phyloP scores from a whole-genome alignment of 2,797 vertebrate genomes.

The Coregonus sp. region DNA sequence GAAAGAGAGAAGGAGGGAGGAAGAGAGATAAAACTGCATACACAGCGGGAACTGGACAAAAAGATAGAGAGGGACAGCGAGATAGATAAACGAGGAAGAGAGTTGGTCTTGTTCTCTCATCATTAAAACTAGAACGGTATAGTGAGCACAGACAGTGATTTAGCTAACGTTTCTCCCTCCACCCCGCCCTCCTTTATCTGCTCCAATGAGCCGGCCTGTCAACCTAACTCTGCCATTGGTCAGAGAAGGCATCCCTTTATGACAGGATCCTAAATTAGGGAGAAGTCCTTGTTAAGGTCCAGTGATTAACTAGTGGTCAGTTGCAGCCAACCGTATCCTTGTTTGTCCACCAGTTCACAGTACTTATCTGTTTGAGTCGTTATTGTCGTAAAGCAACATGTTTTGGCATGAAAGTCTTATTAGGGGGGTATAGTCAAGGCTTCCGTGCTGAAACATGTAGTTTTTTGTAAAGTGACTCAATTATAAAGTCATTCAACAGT shows the following conservation, averaged over 20 bases:
- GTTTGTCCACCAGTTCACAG: background rate
- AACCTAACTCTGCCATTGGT: constrained; percentile 49
- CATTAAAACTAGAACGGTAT: constrained; percentile 33
- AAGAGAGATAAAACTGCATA: too few species aligned
- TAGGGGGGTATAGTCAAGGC: too few species aligned
- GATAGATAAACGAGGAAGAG: too few species aligned
- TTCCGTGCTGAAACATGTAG: too few species aligned
- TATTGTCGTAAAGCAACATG: too few species aligned
- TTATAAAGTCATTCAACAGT: too few species aligned
- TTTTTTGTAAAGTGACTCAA: too few species aligned
- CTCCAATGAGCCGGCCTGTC: constrained; percentile 58
- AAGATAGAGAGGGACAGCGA: too few species aligned
- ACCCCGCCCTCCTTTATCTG: constrained; percentile 31
- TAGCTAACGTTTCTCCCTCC: constrained; percentile 50
- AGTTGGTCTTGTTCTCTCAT: too few species aligned
- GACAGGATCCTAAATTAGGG: constrained; percentile 45
- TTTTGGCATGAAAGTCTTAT: background rate
- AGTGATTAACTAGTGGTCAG: background rate
- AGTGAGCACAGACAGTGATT: constrained; percentile 59
- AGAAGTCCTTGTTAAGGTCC: constrained; percentile 36
- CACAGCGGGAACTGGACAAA: too few species aligned
- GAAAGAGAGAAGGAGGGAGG: too few species aligned
- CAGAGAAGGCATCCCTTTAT: constrained; percentile 28
- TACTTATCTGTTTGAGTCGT: background rate
- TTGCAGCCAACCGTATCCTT: background rate